Percentiles rank a stretch among this genome's conserved stretches.
Evolutionary conservation across 2,888 invertebrate species (phyloP).

Genomic region (Cheilosia grossa): DNA sequence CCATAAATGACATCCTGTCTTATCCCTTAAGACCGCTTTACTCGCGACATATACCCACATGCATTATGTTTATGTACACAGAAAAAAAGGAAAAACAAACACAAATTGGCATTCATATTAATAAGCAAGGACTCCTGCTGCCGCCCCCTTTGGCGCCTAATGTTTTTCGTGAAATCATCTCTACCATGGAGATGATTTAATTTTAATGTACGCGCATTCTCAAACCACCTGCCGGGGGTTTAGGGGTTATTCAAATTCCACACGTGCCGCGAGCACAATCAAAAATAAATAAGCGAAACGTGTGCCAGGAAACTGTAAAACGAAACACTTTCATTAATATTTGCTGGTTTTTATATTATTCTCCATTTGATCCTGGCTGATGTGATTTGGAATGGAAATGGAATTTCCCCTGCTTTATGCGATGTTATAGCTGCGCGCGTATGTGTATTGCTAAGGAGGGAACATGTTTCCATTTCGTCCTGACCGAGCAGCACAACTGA

Average conservation of each 20-base stretch:
- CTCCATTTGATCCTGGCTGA: neutral
- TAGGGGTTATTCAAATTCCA: constrained; percentile 4
- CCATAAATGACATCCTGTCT: constrained; percentile 10
- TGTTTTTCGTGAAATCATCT: constrained; percentile 30
- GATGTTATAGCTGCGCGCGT: neutral
- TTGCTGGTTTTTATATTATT: constrained; percentile 22
- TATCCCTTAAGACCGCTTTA: constrained; percentile 38
- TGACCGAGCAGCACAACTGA: constrained; percentile 23
- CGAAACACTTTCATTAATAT: constrained; percentile 44
- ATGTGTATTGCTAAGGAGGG: constrained; percentile 23
- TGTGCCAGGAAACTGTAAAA: constrained; percentile 32
- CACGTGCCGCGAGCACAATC: constrained; percentile 22
- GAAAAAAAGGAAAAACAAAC: neutral
- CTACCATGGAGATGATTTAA: constrained; percentile 46
- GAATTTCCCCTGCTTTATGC: neutral
- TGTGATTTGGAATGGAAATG: too few relatives aligned
- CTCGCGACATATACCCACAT: neutral
- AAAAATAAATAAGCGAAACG: constrained; percentile 48
- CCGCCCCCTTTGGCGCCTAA: constrained; percentile 1
- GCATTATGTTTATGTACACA: neutral
- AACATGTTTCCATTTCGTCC: constrained; percentile 15
- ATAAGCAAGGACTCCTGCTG: constrained; percentile 21
- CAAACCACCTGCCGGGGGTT: neutral
- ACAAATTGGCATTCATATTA: constrained; percentile 44
- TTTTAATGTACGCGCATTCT: constrained; percentile 6